Evolutionary conservation across 2,797 vertebrate genomes (phyloP).

Genomic region (Vultur gryphus): DNA sequence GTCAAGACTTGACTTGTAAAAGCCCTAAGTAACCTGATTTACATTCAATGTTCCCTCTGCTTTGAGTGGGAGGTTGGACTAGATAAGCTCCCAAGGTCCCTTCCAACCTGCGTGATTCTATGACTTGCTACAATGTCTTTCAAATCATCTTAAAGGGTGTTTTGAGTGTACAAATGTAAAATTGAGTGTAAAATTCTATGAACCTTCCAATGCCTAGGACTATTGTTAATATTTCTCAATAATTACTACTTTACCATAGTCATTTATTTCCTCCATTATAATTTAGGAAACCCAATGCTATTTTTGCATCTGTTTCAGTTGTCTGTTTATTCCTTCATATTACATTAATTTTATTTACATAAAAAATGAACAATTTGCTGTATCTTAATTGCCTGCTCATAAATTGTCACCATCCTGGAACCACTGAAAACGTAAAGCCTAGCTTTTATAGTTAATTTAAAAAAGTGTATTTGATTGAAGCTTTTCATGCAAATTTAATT

Average conservation of each 20-base stretch:
- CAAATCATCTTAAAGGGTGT: not conserved
- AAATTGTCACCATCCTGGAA: not conserved
- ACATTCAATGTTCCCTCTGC: not conserved
- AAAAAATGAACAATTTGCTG: not conserved
- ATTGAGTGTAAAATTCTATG: not conserved
- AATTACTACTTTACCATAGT: not conserved
- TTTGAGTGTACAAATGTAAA: not conserved
- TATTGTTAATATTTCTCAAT: not conserved
- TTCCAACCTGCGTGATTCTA: not conserved
- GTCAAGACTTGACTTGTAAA: not conserved
- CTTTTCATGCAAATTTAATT: not conserved
- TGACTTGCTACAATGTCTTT: not conserved
- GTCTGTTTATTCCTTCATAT: not conserved
- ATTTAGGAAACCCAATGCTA: not conserved
- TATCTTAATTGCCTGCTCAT: not conserved
- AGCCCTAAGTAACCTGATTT: not conserved
- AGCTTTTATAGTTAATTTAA: not conserved
- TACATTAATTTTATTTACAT: not conserved
- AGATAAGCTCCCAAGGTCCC: not conserved
- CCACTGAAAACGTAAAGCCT: not conserved
- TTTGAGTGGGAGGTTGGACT: not conserved
- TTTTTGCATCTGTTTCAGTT: not conserved
- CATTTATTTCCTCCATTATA: not conserved
- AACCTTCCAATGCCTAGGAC: not conserved
- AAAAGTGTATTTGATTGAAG: not conserved